Evolutionary conservation across 2,113 vertebrate genomes (phyloP), one percentile per base, ranked within the genome.

Genomic region (Procavia capensis): DNA sequence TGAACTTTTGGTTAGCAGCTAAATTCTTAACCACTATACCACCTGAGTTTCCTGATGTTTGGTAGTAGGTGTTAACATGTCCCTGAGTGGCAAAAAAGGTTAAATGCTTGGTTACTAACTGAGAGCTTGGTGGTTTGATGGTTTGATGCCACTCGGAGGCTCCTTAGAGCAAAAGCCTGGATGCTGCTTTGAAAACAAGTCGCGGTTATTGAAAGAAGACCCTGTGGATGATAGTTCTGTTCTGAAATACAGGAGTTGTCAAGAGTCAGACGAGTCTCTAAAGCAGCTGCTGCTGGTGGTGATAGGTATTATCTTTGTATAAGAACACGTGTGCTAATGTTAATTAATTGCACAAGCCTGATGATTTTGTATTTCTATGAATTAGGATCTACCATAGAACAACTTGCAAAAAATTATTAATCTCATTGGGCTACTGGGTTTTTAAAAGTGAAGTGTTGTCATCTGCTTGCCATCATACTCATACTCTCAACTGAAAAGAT

Each of bases 311-410:
- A 72, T 74, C 24, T 80, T 85, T 80, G 41, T 86, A 36, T 22
- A 63, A 47, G 9, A 57, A 39, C 87, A 54, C 74, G 75, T 84
- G 27, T 76, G 17, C 16, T 70, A 45, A 41, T 59, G 34, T 91
- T 92, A 70, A n/a, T 79, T 82, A 36, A 64, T 45, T 92, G 3
- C 20, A 66, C 82, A 68, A 36, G 39, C 31, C 47, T 47, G 64
- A 79, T 29, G 88, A 90, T 89, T 75, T 89, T 61, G 2, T 70
- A 45, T 95, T 89, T 91, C 36, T 74, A 31, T 59, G 36, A 95
- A 68, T 83, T 50, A 70, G 27, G 50, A 50, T 75, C 41, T 93
- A 80, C 2, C 4, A 43, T 43, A 75, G 63, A 68, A 43, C 41
- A 86, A 24, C 3, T 79, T 90, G 34, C 34, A 90, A 34, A 82